Conservation (phyloP, 2,888 invertebrate genomes). For the Andrena trimmerana region DNA sequence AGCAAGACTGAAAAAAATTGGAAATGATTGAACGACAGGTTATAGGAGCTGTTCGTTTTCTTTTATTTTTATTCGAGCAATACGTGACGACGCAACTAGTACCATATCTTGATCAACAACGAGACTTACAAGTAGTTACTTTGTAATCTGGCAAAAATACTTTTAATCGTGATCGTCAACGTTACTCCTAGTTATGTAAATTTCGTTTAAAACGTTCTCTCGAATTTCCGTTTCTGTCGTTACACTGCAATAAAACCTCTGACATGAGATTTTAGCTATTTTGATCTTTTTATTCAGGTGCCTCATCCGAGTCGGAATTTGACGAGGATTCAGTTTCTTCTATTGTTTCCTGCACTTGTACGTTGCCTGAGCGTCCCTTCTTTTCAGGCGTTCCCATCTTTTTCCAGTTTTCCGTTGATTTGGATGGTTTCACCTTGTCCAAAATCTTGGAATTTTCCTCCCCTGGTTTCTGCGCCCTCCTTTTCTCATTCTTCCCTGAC, state of each 20-base stretch:
- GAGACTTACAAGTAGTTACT: conserved; percentile 28
- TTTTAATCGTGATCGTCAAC: conserved; percentile 28
- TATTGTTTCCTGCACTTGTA: background rate
- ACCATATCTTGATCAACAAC: conserved; percentile 42
- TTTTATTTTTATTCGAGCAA: conserved; percentile 61
- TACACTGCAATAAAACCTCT: background rate
- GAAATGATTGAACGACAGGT: background rate
- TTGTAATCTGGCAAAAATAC: conserved; percentile 40
- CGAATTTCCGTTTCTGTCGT: background rate
- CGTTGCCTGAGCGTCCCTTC: background rate
- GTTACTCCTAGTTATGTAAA: conserved; percentile 5
- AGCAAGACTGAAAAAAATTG: background rate
- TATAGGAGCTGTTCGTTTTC: conserved; percentile 23
- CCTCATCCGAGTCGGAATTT: background rate
- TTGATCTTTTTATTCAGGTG: background rate
- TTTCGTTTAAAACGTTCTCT: background rate
- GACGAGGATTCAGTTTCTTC: background rate
- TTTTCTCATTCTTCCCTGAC: background rate
- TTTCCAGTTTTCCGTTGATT: background rate
- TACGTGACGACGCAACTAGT: conserved; percentile 26
- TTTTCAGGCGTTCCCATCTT: background rate
- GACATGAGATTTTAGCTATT: background rate
- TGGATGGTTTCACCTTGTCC: background rate
- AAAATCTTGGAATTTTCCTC: background rate
- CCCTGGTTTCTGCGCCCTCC: conserved; percentile 6